Conservation (phyloP, 2,888 invertebrate species). For the Xestia xanthographa region DNA sequence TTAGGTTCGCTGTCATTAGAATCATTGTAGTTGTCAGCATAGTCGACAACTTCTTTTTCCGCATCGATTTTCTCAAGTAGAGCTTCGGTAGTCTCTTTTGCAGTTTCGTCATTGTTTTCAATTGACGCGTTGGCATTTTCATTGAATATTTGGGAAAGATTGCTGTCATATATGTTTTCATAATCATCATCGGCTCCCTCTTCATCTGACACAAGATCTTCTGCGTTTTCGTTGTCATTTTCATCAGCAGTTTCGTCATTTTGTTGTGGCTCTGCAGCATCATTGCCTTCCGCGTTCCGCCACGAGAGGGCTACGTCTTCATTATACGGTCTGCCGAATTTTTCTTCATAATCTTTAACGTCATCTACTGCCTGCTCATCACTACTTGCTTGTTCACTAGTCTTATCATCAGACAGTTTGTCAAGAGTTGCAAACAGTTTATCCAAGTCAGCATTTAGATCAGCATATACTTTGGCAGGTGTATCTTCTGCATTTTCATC, state of each 20-base stretch:
- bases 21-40: slow-evolving; percentile 42
- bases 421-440: slow-evolving; percentile 76
- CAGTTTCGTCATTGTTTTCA: background rate
- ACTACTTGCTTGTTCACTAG: slow-evolving; percentile 49
- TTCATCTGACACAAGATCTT: slow-evolving; percentile 15
- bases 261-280: slow-evolving; percentile 18
- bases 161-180: slow-evolving; percentile 68
- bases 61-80: slow-evolving; percentile 6
- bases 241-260: slow-evolving; percentile 29
- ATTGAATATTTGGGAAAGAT: slow-evolving; percentile 64
- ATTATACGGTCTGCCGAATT: slow-evolving; percentile 64
- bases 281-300: slow-evolving; percentile 42
- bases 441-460: slow-evolving; percentile 78
- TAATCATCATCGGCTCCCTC: slow-evolving; percentile 63
- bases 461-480: slow-evolving; percentile 73
- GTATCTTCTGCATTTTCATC: slow-evolving; percentile 71
- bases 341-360: slow-evolving; percentile 70
- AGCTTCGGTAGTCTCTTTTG: background rate
- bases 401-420: slow-evolving; percentile 70
- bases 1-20: slow-evolving; percentile 35
- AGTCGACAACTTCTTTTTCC: slow-evolving; percentile 16
- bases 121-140: slow-evolving; percentile 11
- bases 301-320: slow-evolving; percentile 60
- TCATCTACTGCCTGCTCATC: slow-evolving; percentile 47
- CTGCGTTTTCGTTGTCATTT: background rate